phyloP scores from a whole-genome alignment of 2,113 vertebrate genomes.

The Trochalopteron elliotii region DNA sequence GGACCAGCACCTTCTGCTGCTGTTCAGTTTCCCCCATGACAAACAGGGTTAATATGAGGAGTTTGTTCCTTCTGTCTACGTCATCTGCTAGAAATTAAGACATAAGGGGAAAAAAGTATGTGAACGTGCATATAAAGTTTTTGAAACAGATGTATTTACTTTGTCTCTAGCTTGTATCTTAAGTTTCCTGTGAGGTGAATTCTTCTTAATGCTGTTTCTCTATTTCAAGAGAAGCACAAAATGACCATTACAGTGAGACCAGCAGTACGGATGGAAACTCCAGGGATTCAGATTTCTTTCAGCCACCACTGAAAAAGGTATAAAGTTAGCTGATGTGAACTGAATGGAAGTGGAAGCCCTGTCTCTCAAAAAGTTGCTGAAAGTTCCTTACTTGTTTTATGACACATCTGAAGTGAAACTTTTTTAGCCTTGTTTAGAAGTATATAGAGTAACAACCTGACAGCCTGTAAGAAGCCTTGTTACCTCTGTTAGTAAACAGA shows the following conservation, averaged over 20 bases:
- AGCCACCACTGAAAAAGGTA: conserved; percentile 94
- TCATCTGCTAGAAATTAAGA: not conserved
- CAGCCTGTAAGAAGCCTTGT: not conserved
- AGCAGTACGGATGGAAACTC: conserved; percentile 91
- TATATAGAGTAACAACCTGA: not conserved
- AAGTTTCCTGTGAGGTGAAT: conserved; percentile 51
- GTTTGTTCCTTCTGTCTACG: not conserved
- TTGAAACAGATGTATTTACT: conserved; percentile 39
- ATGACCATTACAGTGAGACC: conserved; percentile 89
- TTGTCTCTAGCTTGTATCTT: conserved; percentile 51
- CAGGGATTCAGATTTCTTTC: conserved; percentile 92
- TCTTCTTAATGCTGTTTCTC: conserved; percentile 55
- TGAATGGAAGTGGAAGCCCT: not conserved
- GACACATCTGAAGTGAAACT: not conserved
- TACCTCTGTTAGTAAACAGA: not conserved
- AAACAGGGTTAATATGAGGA: not conserved
- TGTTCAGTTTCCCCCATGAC: not conserved
- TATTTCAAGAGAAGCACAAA: conserved; percentile 84
- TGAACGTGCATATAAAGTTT: not conserved
- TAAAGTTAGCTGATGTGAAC: not conserved
- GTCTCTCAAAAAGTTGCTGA: not conserved
- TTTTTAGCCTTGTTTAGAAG: not conserved
- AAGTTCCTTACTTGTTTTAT: not conserved
- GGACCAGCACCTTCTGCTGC: not conserved
- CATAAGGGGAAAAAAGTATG: not conserved